Base-by-base conservation (phyloP, 2,888 invertebrate species). In the Agapetus fuscipes region DNA sequence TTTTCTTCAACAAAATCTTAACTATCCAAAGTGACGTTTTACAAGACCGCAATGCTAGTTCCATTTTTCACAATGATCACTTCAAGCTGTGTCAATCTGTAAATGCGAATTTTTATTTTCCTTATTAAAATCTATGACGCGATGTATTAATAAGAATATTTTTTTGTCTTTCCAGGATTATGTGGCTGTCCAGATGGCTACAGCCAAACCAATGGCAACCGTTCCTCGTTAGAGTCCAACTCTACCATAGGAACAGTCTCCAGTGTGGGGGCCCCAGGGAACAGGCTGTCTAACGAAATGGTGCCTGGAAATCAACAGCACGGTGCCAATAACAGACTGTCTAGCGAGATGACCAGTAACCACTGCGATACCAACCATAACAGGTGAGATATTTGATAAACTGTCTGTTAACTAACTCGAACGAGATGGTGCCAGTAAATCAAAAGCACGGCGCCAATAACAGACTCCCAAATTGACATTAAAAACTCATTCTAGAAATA, bases 101-200 rank as follows among this genome's bases (percentile, higher is more conserved):
- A n/a, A n/a, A n/a, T n/a, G n/a, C n/a, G n/a, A n/a, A n/a, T n/a
- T n/a, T n/a, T n/a, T n/a, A n/a, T n/a, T n/a, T n/a, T n/a, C n/a
- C n/a, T n/a, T n/a, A n/a, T n/a, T n/a, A n/a, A n/a, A n/a, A n/a
- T n/a, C n/a, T n/a, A n/a, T n/a, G n/a, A n/a, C n/a, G n/a, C n/a
- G n/a, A n/a, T n/a, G n/a, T n/a, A n/a, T n/a, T n/a, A n/a, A n/a
- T n/a, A n/a, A n/a, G n/a, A n/a, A n/a, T n/a, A n/a, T n/a, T n/a
- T n/a, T n/a, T n/a, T n/a, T 20, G 20, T 20, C 13, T 51, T 63
- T 57, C 45, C 65, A 67, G 73, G 71, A 52, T 58, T 66, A 37
- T 66, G 66, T 28, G 42, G 42, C 17, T 45, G 45, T 15, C 35
- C 39, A 1, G 45, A 45, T 6, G 41, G 45, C 9, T 45, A 39